These are phyloP conservation scores for Telenomus remus DNA, from an alignment of 1,140 invertebrate genomes.

Conservation along the genomic window DNA sequence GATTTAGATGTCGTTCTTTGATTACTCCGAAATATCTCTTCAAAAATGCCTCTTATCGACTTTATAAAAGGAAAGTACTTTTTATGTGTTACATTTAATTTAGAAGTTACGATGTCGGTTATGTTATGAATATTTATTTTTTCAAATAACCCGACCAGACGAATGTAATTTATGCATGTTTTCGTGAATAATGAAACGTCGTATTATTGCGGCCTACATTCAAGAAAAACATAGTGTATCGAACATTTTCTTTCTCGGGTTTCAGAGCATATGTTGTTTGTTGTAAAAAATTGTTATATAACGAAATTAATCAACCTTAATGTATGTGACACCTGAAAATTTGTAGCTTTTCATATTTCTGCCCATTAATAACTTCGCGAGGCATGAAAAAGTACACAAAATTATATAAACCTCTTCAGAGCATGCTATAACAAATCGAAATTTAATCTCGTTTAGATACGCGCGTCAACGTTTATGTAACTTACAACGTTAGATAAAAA, in stretches of 20 bases:
- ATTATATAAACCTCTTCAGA: no score
- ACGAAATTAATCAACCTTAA: no score
- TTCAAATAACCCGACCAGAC: neutral
- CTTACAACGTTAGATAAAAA: no score
- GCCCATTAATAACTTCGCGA: no score
- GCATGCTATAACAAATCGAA: no score
- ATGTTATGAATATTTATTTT: conserved; percentile 31
- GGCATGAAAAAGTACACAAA: no score
- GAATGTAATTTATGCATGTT: conserved; percentile 9
- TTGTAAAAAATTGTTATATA: no score
- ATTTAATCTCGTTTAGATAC: no score
- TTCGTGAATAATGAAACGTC: neutral
- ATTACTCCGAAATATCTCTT: conserved; percentile 17
- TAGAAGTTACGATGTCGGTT: neutral
- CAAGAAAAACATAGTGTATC: neutral
- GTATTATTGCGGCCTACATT: conserved; percentile 4
- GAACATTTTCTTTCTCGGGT: neutral
- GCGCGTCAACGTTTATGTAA: no score
- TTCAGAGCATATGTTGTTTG: no score
- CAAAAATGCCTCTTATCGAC: conserved; percentile 21
- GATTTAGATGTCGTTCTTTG: conserved; percentile 20
- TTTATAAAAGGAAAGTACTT: conserved; percentile 13
- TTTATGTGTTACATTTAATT: conserved; percentile 30
- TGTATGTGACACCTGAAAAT: no score
- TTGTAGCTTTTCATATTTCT: no score